Evolutionary conservation across 2,113 vertebrate species (phyloP).

Genomic region (Chionis minor): DNA sequence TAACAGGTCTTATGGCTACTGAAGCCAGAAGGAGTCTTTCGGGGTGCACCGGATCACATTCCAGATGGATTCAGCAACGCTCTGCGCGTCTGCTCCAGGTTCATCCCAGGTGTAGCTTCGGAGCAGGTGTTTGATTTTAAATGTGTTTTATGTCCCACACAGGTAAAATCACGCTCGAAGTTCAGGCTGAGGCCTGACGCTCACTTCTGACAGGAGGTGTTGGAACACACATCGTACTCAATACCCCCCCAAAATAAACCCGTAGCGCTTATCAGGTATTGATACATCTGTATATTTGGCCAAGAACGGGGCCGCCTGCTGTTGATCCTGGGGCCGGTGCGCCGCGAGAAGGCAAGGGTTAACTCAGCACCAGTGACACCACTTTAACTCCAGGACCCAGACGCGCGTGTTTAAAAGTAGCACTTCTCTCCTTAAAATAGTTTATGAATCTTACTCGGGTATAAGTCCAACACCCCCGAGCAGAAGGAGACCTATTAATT

Average conservation of each 20-base stretch:
- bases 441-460: constrained; percentile 57
- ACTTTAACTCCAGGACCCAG: constrained; percentile 32
- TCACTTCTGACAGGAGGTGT: background rate
- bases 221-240: accelerated
- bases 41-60: background rate
- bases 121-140: background rate
- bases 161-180: background rate
- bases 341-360: constrained; percentile 16
- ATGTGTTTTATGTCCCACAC: background rate
- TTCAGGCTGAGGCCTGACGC: background rate
- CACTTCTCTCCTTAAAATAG: constrained; percentile 77
- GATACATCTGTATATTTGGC: background rate
- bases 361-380: constrained; percentile 47
- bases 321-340: background rate
- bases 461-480: constrained; percentile 52
- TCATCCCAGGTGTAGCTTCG: background rate
- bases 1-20: background rate
- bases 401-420: constrained; percentile 68
- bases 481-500: constrained; percentile 71
- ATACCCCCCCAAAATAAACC: background rate
- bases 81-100: background rate
- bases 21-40: background rate
- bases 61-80: background rate
- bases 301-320: background rate
- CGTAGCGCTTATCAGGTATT: background rate